phyloP scores from a whole-genome alignment of 1,140 invertebrate genomes.

The Caenorhabditis inopinata region DNA sequence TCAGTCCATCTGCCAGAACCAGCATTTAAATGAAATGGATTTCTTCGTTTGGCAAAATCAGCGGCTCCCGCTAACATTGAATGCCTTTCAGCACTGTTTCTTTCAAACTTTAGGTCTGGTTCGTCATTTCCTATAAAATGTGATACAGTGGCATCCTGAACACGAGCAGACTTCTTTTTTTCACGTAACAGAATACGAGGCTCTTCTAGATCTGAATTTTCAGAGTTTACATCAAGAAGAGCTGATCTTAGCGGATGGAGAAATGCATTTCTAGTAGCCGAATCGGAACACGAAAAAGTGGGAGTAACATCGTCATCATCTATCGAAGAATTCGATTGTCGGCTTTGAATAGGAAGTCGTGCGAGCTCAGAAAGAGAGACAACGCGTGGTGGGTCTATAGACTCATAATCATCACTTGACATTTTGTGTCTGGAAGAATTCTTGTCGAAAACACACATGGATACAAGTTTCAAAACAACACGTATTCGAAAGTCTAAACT shows the following conservation, averaged over 20 bases:
- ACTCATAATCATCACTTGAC: slow-evolving; percentile 17
- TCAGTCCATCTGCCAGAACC: slow-evolving; percentile 34
- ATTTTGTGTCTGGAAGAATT: background rate
- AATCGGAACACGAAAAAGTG: background rate
- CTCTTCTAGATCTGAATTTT: background rate
- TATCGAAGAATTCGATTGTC: background rate
- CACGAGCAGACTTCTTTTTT: background rate
- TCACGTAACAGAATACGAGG: background rate
- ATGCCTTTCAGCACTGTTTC: slow-evolving; percentile 33
- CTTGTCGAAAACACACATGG: too few species aligned
- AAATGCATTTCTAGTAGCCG: background rate
- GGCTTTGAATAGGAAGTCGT: background rate
- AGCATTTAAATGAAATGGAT: slow-evolving; percentile 23
- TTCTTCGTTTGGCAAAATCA: slow-evolving; percentile 27
- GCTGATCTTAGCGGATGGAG: background rate
- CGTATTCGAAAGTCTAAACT: too few species aligned
- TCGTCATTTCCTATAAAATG: background rate
- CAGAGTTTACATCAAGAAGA: background rate
- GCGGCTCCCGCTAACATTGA: slow-evolving; percentile 23
- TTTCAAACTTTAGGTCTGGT: background rate
- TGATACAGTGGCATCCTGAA: background rate
- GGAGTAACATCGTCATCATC: slow-evolving; percentile 14
- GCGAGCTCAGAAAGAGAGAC: background rate
- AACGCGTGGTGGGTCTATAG: background rate
- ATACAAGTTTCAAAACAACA: too few species aligned